Evolutionary conservation across 2,888 invertebrate genomes (phyloP).

Genomic region (Ischnus inquisitorius): DNA sequence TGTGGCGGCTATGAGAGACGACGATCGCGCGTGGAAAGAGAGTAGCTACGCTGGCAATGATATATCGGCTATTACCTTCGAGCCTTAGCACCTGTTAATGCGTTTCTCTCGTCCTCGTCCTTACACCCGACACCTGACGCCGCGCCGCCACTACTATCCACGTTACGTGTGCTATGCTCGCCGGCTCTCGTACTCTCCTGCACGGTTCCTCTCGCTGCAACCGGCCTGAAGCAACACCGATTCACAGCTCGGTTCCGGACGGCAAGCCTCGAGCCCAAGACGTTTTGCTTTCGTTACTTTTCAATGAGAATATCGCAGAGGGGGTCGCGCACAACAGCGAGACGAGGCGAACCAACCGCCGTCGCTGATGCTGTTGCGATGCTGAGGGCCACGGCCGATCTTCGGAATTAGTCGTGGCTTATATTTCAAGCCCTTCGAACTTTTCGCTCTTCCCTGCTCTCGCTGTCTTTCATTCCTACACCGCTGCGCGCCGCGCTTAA

Average conservation of each 20-base stretch:
- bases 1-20: conserved; percentile 64
- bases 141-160: conserved; percentile 57
- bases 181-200: conserved; percentile 32
- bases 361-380: conserved; percentile 30
- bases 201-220: conserved; percentile 42
- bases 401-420: conserved; percentile 73
- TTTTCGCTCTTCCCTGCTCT: conserved; percentile 41
- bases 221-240: conserved; percentile 30
- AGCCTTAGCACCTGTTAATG: conserved; percentile 81
- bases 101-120: conserved; percentile 78
- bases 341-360: conserved; percentile 43
- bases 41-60: conserved; percentile 76
- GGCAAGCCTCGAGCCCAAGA: conserved; percentile 53
- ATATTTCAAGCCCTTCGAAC: conserved; percentile 71
- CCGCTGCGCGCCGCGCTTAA: background rate
- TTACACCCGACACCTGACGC: conserved; percentile 78
- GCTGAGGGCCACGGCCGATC: conserved; percentile 54
- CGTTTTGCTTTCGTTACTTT: conserved; percentile 77
- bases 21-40: conserved; percentile 68
- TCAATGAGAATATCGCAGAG: conserved; percentile 78
- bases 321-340: conserved; percentile 67
- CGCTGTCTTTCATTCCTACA: conserved; percentile 20
- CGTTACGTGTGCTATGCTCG: conserved; percentile 47
- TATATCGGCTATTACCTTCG: conserved; percentile 81
- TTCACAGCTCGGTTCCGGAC: conserved; percentile 25